Conservation (phyloP, 2,797 vertebrate genomes). For the Peromyscus nudipes region DNA sequence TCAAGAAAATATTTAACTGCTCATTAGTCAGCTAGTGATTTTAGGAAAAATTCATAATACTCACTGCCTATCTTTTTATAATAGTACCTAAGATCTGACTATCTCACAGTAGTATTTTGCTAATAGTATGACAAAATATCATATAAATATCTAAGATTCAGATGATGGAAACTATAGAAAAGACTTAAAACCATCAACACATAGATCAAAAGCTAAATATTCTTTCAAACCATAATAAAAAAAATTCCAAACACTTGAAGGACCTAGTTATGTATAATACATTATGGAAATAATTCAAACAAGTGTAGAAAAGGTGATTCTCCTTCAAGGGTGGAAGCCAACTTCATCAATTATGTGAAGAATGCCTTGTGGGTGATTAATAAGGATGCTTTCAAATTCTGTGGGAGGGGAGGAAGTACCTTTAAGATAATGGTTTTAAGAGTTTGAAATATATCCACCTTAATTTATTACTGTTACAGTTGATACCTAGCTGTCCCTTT, state of each 20-base stretch:
- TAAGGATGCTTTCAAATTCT: constrained; percentile 88
- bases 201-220: neutral
- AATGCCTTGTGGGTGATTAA: constrained; percentile 92
- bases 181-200: neutral
- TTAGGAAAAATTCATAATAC: neutral
- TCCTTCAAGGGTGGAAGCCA: constrained; percentile 93
- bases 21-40: neutral
- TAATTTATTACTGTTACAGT: too few species aligned
- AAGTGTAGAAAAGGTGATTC: constrained; percentile 88
- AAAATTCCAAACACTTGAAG: too few species aligned
- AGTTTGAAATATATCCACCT: too few species aligned
- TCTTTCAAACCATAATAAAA: neutral
- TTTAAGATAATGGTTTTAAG: neutral
- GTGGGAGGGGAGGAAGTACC: neutral
- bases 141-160: neutral
- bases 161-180: neutral
- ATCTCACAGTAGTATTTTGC: neutral
- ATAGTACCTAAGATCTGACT: neutral
- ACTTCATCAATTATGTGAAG: constrained; percentile 96
- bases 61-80: too few species aligned
- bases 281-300: neutral
- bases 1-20: neutral
- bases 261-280: neutral
- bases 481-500: too few species aligned
- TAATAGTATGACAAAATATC: neutral